Evolutionary conservation across 2,113 vertebrate species (phyloP).

Genomic region (Saguinus imperator): DNA sequence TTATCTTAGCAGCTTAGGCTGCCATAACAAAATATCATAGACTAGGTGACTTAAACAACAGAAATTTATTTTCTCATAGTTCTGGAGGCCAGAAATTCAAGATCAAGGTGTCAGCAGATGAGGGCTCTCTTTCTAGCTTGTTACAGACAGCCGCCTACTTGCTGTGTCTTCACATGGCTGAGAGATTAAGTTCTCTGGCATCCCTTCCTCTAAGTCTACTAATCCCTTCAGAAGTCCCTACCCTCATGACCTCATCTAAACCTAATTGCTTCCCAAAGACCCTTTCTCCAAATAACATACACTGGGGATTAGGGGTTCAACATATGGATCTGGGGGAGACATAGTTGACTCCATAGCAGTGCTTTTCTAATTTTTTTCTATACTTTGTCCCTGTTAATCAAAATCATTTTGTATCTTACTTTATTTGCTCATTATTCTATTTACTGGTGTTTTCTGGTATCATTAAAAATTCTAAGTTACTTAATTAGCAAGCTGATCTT

Average conservation of each 20-base stretch:
- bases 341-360: not conserved
- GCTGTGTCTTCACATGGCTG: not conserved
- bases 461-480: slow-evolving; percentile 40
- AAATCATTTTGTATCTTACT: slow-evolving; percentile 28
- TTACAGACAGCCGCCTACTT: not conserved
- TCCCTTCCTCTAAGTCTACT: not conserved
- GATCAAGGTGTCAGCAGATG: not conserved
- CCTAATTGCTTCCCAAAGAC: not conserved
- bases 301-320: not conserved
- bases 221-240: not conserved
- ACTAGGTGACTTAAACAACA: not conserved
- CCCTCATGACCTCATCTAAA: not conserved
- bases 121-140: not conserved
- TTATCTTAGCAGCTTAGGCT: not conserved
- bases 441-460: slow-evolving; percentile 35
- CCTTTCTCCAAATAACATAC: not conserved
- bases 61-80: slow-evolving; percentile 29
- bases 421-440: not conserved
- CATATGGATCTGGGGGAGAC: not conserved
- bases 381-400: not conserved
- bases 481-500: slow-evolving; percentile 22
- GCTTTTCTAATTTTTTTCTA: not conserved
- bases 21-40: slow-evolving; percentile 14
- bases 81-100: not conserved
- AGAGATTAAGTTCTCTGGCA: not conserved